Evolutionary conservation across 35 echinoderm and acorn worm genomes (phyloP).

Genomic region (Heliocidaris tuberculata): DNA sequence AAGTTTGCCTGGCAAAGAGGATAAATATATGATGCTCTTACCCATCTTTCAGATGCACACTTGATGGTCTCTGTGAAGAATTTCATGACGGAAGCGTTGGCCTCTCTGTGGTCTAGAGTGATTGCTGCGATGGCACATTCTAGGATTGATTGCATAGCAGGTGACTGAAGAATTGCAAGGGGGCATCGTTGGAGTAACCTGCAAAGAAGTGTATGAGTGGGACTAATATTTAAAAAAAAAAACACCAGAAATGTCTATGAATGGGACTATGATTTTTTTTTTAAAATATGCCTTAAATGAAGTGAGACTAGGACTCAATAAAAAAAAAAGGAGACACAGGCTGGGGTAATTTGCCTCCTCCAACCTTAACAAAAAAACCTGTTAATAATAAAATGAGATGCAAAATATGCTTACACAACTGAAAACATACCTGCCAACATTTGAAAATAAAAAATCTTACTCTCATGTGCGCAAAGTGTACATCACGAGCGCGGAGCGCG

Average conservation of each 20-base stretch:
- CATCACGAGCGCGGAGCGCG: no score
- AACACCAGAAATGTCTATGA: neutral
- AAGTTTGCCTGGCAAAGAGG: no score
- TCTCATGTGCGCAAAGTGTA: no score
- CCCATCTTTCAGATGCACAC: slow-evolving; percentile 66
- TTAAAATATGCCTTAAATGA: no score
- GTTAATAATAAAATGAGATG: no score
- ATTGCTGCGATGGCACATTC: slow-evolving; percentile 72
- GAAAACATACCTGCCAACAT: no score
- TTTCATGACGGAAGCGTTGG: slow-evolving; percentile 87
- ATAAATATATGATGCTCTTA: slow-evolving; percentile 11
- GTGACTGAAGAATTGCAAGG: slow-evolving; percentile 64
- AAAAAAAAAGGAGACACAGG: no score
- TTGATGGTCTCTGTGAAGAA: slow-evolving; percentile 82
- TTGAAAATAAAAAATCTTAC: no score
- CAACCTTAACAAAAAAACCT: no score
- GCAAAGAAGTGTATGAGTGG: neutral
- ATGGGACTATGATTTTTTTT: neutral
- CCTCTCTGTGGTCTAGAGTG: slow-evolving; percentile 84
- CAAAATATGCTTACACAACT: no score
- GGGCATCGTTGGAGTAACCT: slow-evolving; percentile 89
- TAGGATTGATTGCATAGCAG: slow-evolving; percentile 56
- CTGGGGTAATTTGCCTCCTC: no score
- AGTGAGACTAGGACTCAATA: no score
- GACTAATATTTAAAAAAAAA: neutral